Base-by-base conservation (phyloP, 92 coral and sea anemone species). In the Siderastrea siderea region DNA sequence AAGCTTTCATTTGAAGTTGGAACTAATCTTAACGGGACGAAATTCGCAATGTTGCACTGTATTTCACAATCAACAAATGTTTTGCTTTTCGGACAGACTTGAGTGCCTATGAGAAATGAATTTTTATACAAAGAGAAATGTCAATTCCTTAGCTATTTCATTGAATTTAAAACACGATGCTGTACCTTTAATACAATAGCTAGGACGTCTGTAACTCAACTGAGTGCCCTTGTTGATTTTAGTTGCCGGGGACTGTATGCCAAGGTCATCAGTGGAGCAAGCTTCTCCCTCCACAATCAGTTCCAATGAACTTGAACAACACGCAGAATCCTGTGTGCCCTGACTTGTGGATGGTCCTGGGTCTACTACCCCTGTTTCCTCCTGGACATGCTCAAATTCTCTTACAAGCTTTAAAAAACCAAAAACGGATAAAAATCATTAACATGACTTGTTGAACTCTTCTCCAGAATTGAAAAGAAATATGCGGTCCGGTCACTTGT, bases 151-250 rank as follows among this genome's bases (percentile, higher is more conserved):
- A 43, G 4, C 51, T n/a, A 47, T 68, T 43, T 68, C 47, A 5
- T 68, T 10, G 6, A 3, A 43, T 10, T n/a, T 47, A 68, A 47
- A 47, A 71, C 53, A 19, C 54, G 0, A 71, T 19, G 13, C 1
- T 47, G 14, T 47, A 71, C 77, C 54, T 71, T 71, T 71, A 51
- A 54, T 71, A 6, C 77, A n/a, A 71, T 71, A 51, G 57, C 19
- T 47, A 5, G 53, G 53, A 47, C 53, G 77, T 6, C 6, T 47
- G 57, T 11, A 71, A 71, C 57, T 71, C 10, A 47, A 0, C 38
- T 71, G 55, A 71, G 77, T 71, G 51, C 1, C 77, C 38, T 45
- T 71, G 57, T 43, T 71, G 17, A 15, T 26, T 50, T 15, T 47
- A 11, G n/a, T 47, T 71, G 53, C 16, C 53, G 3, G 51, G 16